A percentile compares a stretch with the other conserved stretches of the same genome.
Evolutionary conservation across 2,797 vertebrate genomes (phyloP).

Genomic region (Choloepus didactylus): DNA sequence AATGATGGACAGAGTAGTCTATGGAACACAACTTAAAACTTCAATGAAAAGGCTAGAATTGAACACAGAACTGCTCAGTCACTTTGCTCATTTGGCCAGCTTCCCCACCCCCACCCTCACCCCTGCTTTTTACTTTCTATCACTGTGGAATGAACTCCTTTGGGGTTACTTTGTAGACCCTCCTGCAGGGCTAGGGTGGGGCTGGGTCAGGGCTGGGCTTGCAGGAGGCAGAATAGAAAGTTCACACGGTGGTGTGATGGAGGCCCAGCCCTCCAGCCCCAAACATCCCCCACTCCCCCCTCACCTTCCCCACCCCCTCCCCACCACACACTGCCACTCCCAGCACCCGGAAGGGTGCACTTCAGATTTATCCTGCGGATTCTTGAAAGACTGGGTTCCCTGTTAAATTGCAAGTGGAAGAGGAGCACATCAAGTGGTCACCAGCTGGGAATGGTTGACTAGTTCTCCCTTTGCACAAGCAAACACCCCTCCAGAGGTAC

Average conservation of each 20-base stretch:
- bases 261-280: not conserved
- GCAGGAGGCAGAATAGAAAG: not conserved
- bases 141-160: not conserved
- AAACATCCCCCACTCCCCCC: not conserved
- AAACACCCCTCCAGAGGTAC: no score
- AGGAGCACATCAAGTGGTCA: not conserved
- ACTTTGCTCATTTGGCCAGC: not conserved
- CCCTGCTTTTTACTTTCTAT: not conserved
- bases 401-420: not conserved
- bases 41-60: not conserved
- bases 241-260: not conserved
- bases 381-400: not conserved
- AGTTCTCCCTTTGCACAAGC: not conserved
- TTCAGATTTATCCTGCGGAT: not conserved
- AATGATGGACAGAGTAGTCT: not conserved
- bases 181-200: not conserved
- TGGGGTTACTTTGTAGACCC: not conserved
- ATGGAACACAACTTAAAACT: not conserved
- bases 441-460: not conserved
- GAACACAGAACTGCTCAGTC: not conserved
- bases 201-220: not conserved
- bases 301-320: no score
- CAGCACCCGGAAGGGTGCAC: not conserved
- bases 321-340: not conserved
- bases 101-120: no score